Conservation (phyloP, 2,888 invertebrate species). For the Himalopsyche kuldschensis region DNA sequence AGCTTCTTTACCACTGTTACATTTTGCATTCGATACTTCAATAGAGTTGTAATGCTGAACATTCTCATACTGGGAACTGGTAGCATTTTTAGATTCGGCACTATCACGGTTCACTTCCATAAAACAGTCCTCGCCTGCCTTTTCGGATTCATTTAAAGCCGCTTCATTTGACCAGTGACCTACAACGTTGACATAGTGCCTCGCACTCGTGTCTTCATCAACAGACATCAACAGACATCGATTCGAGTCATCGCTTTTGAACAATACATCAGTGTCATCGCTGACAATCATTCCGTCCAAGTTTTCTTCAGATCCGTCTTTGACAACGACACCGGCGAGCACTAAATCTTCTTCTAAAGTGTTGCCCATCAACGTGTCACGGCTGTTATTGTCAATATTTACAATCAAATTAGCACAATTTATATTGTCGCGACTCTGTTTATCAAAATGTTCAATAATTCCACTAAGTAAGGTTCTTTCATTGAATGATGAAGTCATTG, state of each 20-base stretch:
- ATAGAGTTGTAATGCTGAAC: background rate
- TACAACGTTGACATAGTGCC: background rate
- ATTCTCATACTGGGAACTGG: background rate
- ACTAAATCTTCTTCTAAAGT: conserved; percentile 2
- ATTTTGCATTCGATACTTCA: background rate
- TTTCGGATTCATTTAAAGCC: background rate
- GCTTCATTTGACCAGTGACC: background rate
- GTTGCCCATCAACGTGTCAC: background rate
- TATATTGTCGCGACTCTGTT: background rate
- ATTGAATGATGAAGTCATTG: conserved; percentile 49
- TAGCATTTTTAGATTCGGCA: background rate
- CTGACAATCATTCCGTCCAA: conserved; percentile 13
- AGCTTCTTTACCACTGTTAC: background rate
- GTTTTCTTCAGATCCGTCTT: conserved; percentile 28
- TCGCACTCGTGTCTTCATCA: background rate
- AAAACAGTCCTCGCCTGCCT: background rate
- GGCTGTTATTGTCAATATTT: background rate
- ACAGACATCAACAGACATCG: background rate
- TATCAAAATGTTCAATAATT: conserved; percentile 42
- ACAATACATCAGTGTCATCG: background rate
- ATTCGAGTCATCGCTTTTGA: background rate
- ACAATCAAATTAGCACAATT: background rate
- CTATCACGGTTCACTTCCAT: background rate
- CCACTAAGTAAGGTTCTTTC: conserved; percentile 47
- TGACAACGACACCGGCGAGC: conserved; percentile 18